Base-by-base conservation (phyloP, 2,113 vertebrate genomes). In the Chamaetylas fuelleborni region DNA sequence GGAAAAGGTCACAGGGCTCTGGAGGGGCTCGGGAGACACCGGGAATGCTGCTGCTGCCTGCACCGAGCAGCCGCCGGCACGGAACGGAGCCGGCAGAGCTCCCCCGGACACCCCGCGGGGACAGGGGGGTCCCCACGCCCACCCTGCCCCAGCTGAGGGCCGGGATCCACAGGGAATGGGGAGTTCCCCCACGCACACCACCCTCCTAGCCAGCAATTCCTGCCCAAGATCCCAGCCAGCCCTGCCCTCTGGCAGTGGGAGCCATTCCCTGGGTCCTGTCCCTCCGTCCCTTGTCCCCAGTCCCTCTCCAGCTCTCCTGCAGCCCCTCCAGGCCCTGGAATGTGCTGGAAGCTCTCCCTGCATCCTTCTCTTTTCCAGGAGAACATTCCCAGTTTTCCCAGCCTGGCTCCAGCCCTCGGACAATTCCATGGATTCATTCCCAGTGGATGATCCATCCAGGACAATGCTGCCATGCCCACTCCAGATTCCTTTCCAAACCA, bases 391-490 rank as follows among this genome's bases (percentile, higher is more conserved):
- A 54, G 17, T 1, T 45, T 0, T 45, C 28, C 69, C 58, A 62
- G 56, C 20, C 38, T 19, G 36, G 45, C 53, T 81, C 24, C 65
- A 83, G 13, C 38, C 47, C 33, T 38, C 3, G 23, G 14, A n/a
- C n/a, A 74, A 19, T n/a, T 25, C 60, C 82, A 40, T 20, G 24
- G 53, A 24, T 2, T 3, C 50, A 13, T 48, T 74, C 60, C 60
- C 60, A n/a, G n/a, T 0, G 11, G 28, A 12, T 13, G 57, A 72
- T 38, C 47, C 17, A 25, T 8, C 25, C 47, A 4, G 33, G 22
- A 33, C 3, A 9, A 29, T 0, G 3, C 19, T 1, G 0, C 62
- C 40, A 28, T 53, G 45, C 33, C 67, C 38, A 13, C 47, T 43
- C 19, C 28, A 12, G 29, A 5, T 29, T 42, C 24, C 5, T 74